Percentiles rank a stretch among this genome's conserved stretches.
Evolutionary conservation across 1,140 invertebrate genomes (phyloP).

Genomic region (Steinernema khuongi): DNA sequence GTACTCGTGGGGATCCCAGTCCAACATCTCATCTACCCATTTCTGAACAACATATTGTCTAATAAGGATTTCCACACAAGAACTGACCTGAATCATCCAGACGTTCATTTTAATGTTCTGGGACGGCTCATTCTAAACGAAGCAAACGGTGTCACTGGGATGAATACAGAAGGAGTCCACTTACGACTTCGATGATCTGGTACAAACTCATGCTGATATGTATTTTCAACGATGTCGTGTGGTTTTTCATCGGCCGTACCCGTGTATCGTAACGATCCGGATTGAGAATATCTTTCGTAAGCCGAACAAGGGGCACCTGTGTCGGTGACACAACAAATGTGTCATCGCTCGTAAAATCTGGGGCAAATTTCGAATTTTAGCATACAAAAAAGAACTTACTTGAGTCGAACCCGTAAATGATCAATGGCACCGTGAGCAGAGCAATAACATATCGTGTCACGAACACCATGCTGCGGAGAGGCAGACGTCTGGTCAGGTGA

Average conservation of each 20-base stretch:
- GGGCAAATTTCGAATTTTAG: not conserved
- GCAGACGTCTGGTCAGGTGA: too few species aligned
- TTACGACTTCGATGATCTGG: conserved; percentile 53
- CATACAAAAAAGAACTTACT: not conserved
- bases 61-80: not conserved
- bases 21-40: conserved; percentile 53
- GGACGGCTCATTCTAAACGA: conserved; percentile 51
- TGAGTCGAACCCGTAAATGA: not conserved
- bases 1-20: conserved; percentile 47
- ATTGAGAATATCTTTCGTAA: conserved; percentile 48
- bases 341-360: not conserved
- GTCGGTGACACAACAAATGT: not conserved
- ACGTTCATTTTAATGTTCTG: conserved; percentile 57
- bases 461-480: too few species aligned
- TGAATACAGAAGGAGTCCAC: conserved; percentile 15
- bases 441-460: not conserved
- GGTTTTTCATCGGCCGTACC: conserved; percentile 52
- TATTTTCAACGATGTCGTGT: conserved; percentile 50
- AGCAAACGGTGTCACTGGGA: not conserved
- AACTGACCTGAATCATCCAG: conserved; percentile 52
- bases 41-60: conserved; percentile 33
- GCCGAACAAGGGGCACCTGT: conserved; percentile 49
- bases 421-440: not conserved
- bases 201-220: conserved; percentile 56
- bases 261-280: conserved; percentile 50